Percentiles rank a stretch among this genome's conserved stretches.
Conservation (phyloP, 2,113 vertebrate genomes). For the Nycticorax nycticorax region DNA sequence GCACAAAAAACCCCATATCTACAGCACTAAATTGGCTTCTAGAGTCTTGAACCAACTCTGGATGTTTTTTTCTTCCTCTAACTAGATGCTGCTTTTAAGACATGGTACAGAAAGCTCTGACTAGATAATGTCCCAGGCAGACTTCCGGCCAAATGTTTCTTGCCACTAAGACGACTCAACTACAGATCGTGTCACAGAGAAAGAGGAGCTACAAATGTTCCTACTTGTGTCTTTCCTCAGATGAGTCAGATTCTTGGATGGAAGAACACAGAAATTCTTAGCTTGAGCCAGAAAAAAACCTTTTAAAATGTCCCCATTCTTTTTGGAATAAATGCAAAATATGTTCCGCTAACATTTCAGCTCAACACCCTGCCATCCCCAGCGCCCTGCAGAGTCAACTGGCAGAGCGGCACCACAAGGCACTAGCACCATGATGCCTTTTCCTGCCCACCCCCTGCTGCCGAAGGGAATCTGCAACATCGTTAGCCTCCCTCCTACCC, state of each 20-base stretch:
- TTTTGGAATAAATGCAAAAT: background rate
- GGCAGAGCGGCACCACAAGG: background rate
- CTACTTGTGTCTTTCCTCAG: background rate
- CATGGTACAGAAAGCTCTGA: background rate
- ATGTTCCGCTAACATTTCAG: background rate
- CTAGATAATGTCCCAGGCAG: background rate
- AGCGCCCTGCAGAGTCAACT: background rate
- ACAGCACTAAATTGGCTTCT: background rate
- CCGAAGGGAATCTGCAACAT: background rate
- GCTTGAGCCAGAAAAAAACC: background rate
- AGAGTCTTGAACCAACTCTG: background rate
- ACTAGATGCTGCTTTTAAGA: background rate
- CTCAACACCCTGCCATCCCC: background rate
- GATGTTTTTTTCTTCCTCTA: background rate
- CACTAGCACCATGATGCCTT: background rate
- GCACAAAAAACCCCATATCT: background rate
- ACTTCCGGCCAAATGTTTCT: background rate
- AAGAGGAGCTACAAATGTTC: background rate
- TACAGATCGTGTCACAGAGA: background rate
- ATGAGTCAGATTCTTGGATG: slow-evolving; percentile 10
- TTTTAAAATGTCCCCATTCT: background rate
- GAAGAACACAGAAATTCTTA: background rate
- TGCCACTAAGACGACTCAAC: background rate
- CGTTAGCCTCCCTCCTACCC: background rate
- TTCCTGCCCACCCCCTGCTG: background rate